phyloP scores from a whole-genome alignment of 2,797 vertebrate genomes.

The Tenualosa ilisha region DNA sequence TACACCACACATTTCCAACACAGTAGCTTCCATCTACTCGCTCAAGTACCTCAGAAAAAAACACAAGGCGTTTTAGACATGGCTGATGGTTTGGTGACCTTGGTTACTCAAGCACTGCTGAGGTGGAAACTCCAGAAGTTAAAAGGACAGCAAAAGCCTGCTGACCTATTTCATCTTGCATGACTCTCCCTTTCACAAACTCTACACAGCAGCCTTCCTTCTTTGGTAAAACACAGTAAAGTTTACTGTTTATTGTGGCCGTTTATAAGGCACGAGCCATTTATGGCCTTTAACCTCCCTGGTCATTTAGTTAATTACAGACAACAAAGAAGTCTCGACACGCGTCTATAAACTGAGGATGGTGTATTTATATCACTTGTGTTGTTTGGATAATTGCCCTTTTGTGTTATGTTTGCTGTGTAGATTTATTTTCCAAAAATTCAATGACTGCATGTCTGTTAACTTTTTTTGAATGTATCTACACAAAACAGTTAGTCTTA shows the following conservation, averaged over 20 bases:
- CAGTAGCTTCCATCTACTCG: neutral
- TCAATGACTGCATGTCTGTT: neutral
- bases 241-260: neutral
- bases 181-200: neutral
- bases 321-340: neutral
- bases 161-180: neutral
- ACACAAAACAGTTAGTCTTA: neutral
- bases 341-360: neutral
- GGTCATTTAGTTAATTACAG: neutral
- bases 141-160: neutral
- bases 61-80: neutral
- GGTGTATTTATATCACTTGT: neutral
- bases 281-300: neutral
- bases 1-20: neutral
- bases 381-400: neutral
- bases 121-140: neutral
- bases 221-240: neutral
- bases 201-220: neutral
- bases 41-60: neutral
- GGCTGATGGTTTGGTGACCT: neutral
- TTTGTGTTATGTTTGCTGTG: neutral
- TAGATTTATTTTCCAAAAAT: neutral
- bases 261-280: neutral
- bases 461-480: neutral
- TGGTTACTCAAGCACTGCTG: neutral